Evolutionary conservation across 2,797 vertebrate species (phyloP).

Genomic region (Periparus ater): DNA sequence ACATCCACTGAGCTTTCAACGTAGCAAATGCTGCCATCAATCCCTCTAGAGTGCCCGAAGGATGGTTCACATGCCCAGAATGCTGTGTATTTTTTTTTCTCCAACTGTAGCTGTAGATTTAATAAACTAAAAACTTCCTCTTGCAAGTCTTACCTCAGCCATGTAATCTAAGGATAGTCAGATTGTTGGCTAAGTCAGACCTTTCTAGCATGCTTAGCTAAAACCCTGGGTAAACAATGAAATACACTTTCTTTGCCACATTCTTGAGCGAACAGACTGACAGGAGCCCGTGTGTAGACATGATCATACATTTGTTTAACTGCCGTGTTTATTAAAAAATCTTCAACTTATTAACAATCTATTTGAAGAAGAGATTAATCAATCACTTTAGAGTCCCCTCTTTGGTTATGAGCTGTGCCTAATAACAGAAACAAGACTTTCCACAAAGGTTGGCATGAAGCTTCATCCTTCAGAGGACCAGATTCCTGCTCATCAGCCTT

Average conservation of each 20-base stretch:
- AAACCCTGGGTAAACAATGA: background rate
- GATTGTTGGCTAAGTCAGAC: background rate
- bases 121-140: constrained; percentile 9
- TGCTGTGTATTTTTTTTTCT: background rate
- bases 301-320: background rate
- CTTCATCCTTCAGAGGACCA: background rate
- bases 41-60: constrained; percentile 6
- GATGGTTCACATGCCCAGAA: constrained; percentile 1
- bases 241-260: background rate
- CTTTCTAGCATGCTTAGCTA: background rate
- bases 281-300: background rate
- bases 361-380: background rate
- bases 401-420: background rate
- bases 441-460: background rate
- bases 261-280: background rate
- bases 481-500: background rate
- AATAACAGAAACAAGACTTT: background rate
- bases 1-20: constrained; percentile 35
- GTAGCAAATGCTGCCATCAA: constrained; percentile 30
- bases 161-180: background rate
- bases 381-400: background rate
- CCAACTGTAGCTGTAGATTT: background rate
- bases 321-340: background rate
- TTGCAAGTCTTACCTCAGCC: background rate
- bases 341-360: background rate